Percentiles rank a stretch among this genome's conserved stretches.
Evolutionary conservation across 2,888 invertebrate species (phyloP).

Genomic region (Flexamia atlantica): DNA sequence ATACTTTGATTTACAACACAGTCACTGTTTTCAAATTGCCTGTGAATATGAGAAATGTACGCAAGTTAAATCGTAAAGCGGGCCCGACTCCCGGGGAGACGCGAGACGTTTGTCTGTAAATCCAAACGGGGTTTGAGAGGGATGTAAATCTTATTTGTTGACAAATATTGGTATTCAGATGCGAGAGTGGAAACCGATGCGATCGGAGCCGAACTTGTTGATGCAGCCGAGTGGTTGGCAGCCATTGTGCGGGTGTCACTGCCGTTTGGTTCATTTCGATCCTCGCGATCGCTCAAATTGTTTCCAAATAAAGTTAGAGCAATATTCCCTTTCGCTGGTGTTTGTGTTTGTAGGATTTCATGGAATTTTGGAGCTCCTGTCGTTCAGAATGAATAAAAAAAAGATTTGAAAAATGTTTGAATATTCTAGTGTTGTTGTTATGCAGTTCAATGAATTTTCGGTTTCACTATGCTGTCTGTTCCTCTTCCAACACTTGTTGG

Average conservation of each 20-base stretch:
- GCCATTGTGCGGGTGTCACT: conserved; percentile 29
- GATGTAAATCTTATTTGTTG: conserved; percentile 41
- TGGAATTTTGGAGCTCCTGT: no score
- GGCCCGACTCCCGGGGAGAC: not conserved
- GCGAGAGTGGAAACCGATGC: conserved; percentile 34
- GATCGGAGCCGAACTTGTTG: conserved; percentile 34
- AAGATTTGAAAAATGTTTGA: no score
- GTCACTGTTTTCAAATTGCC: not conserved
- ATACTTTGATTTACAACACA: not conserved
- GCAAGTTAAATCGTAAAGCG: conserved; percentile 6
- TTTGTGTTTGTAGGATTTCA: not conserved
- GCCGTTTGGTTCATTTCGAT: conserved; percentile 19
- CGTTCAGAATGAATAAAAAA: no score
- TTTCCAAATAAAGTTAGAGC: not conserved
- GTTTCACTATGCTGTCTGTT: no score
- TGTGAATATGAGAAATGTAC: not conserved
- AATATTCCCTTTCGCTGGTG: not conserved
- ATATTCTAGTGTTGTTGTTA: no score
- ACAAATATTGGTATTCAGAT: conserved; percentile 43
- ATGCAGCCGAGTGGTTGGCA: conserved; percentile 23
- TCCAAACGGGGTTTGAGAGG: conserved; percentile 16
- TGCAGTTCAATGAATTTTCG: no score
- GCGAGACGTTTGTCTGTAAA: conserved; percentile 20
- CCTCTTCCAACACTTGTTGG: no score
- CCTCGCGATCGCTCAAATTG: conserved; percentile 9